Percentiles rank a stretch among this genome's conserved stretches.
Conservation (phyloP, 1,140 invertebrate species). For the Drosophila nigrodunni region DNA sequence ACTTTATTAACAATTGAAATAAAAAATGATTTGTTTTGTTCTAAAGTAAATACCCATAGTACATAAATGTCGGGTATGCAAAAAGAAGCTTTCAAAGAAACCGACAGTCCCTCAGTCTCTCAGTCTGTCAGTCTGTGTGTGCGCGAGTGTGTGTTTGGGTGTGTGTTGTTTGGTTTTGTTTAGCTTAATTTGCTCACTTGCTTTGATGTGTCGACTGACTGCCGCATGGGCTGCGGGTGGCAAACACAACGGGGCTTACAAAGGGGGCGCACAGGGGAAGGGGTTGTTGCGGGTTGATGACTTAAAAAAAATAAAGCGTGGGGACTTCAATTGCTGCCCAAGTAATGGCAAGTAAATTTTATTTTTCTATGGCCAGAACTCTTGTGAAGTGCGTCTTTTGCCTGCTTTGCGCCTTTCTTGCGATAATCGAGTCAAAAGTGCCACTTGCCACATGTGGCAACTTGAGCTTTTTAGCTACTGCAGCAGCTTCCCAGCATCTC, state of each 20-base stretch:
- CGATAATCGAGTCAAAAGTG: constrained; percentile 42
- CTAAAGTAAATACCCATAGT: not conserved
- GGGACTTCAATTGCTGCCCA: constrained; percentile 3
- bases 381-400: constrained; percentile 31
- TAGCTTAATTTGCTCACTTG: constrained; percentile 79
- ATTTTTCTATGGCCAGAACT: constrained; percentile 9
- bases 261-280: not conserved
- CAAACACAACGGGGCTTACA: not conserved
- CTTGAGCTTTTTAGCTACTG: not conserved
- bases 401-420: constrained; percentile 46
- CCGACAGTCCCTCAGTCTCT: constrained; percentile 51
- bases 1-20: too few relatives aligned
- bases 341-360: not conserved
- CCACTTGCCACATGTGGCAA: constrained; percentile 25
- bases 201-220: constrained; percentile 73
- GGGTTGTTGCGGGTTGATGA: not conserved
- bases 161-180: constrained; percentile 70
- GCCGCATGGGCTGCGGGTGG: constrained; percentile 16
- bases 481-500: not conserved
- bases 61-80: not conserved
- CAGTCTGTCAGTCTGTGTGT: constrained; percentile 15
- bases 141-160: constrained; percentile 26
- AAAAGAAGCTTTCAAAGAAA: constrained; percentile 66
- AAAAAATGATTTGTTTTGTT: too few relatives aligned
- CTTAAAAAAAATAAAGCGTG: too few relatives aligned